Base-by-base conservation (phyloP, 2,113 vertebrate genomes). In the Piaya cayana region DNA sequence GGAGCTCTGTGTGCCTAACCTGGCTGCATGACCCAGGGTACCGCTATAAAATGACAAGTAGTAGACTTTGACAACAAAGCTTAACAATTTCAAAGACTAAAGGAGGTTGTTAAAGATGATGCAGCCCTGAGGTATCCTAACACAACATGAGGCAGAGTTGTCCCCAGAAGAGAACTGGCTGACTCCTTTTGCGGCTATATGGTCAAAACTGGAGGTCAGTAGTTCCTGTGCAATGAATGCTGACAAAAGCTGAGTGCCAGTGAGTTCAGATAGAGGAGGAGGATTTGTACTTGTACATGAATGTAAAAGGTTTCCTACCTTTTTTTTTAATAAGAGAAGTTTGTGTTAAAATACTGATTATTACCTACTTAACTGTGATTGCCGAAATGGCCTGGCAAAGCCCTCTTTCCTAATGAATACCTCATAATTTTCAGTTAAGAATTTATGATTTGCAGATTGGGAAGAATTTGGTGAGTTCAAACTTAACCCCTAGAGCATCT, bases 401-500 rank as follows among this genome's bases (percentile, higher is more conserved):
- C 9, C 81, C 39, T 11, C 32, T 87, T 39, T 52, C 65, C 81
- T 89, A 69, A 58, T 22, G 65, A 88, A 82, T 43, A 92, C 36
- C 12, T 39, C 39, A 39, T 39, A 39, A 39, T 83, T 60, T 81
- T 45, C 47, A 64, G 80, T 82, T 86, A 91, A 26, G 59, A 85
- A 94, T 95, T 92, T 91, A 88, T 74, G 84, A 89, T 90, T 95
- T 82, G 65, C 74, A 95, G 95, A 96, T 47, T 94, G 81, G 50
- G 78, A 88, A 18, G 77, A 74, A 97, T 91, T 94, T 95, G 67
- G 67, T 8, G 3, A 32, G 70, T 95, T 86, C 84, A 76, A 76
- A 65, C 26, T 53, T 76, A 82, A 92, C 87, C 89, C 50, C 67
- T 95, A 1, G 32, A 90, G 84, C 59, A 94, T 88, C 53, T 89